These are phyloP conservation scores for Girardinus metallicus DNA, from an alignment of 2,797 vertebrate species.

Conservation along the genomic window DNA sequence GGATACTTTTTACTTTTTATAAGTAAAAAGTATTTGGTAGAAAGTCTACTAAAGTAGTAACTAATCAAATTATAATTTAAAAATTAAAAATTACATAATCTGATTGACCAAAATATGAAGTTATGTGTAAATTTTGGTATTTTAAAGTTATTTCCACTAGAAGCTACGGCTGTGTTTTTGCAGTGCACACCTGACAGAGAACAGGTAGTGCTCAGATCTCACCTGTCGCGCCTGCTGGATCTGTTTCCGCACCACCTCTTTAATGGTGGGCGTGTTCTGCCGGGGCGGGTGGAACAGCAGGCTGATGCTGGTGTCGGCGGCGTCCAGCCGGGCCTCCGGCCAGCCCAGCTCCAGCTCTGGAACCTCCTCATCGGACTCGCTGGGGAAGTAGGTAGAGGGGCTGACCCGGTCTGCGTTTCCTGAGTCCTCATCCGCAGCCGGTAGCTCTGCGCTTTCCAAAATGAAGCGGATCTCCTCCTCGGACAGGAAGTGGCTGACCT, in stretches of 20 bases:
- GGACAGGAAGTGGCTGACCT: slow-evolving; percentile 86
- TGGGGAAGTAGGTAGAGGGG: slow-evolving; percentile 90
- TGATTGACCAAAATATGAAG: too few relatives aligned
- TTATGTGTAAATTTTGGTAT: too few relatives aligned
- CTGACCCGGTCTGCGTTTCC: slow-evolving; percentile 59
- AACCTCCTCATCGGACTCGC: slow-evolving; percentile 89
- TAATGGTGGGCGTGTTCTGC: slow-evolving; percentile 87
- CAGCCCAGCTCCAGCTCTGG: slow-evolving; percentile 93
- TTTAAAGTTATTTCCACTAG: too few relatives aligned
- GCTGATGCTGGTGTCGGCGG: slow-evolving; percentile 84
- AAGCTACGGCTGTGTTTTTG: too few relatives aligned
- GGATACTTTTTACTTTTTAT: too few relatives aligned
- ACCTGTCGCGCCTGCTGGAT: slow-evolving; percentile 90
- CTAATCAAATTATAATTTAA: too few relatives aligned
- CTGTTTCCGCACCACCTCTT: slow-evolving; percentile 89
- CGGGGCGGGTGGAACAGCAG: slow-evolving; percentile 91
- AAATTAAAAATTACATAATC: too few relatives aligned
- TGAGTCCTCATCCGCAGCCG: slow-evolving; percentile 50
- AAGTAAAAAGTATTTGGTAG: too few relatives aligned
- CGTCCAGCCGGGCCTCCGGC: slow-evolving; percentile 81
- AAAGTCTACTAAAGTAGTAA: too few relatives aligned
- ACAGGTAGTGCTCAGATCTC: slow-evolving; percentile 44
- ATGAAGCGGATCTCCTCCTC: slow-evolving; percentile 89
- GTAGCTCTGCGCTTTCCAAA: slow-evolving; percentile 82
- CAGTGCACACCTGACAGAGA: not conserved